These are phyloP conservation scores for Drosophila mayri DNA, from an alignment of 1,140 invertebrate species.

Conservation along the genomic window DNA sequence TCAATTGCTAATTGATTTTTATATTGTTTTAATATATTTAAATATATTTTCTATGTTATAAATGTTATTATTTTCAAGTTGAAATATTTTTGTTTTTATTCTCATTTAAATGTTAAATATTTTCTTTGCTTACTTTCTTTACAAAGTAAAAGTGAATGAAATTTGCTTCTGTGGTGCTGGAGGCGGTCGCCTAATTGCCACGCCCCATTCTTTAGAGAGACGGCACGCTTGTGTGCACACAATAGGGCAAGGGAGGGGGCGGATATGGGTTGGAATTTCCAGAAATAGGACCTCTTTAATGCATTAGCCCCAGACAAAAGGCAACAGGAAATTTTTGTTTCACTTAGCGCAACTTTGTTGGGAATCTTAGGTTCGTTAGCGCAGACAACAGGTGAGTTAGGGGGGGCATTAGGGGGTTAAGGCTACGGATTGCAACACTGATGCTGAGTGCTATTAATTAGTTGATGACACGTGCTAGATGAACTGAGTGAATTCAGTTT, in stretches of 20 bases:
- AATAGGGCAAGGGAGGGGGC: conserved; percentile 1
- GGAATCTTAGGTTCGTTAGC: conserved; percentile 24
- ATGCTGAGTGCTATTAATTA: conserved; percentile 42
- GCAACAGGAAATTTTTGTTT: conserved; percentile 49
- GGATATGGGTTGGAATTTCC: conserved; percentile 3
- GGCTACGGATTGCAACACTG: conserved; percentile 6
- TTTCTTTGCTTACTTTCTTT: conserved; percentile 6
- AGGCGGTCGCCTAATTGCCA: conserved; percentile 68
- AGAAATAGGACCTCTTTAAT: conserved; percentile 47
- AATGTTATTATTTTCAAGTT: background rate
- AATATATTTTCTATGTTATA: background rate
- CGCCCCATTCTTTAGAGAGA: conserved; percentile 35
- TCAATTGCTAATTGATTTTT: background rate
- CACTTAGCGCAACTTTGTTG: conserved; percentile 32
- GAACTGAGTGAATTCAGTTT: conserved; percentile 17
- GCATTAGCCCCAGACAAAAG: conserved; percentile 61
- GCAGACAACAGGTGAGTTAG: conserved; percentile 17
- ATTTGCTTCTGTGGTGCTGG: background rate
- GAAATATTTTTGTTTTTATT: background rate
- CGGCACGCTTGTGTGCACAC: conserved; percentile 69
- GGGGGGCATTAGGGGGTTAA: too few relatives aligned
- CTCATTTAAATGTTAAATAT: too few relatives aligned
- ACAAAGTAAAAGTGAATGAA: conserved; percentile 30
- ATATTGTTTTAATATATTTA: background rate
- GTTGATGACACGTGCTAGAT: conserved; percentile 43